A percentile compares a stretch with the other conserved stretches of the same genome.
Evolutionary conservation across 1,140 invertebrate genomes (phyloP).

Genomic region (Oppia nitens): DNA sequence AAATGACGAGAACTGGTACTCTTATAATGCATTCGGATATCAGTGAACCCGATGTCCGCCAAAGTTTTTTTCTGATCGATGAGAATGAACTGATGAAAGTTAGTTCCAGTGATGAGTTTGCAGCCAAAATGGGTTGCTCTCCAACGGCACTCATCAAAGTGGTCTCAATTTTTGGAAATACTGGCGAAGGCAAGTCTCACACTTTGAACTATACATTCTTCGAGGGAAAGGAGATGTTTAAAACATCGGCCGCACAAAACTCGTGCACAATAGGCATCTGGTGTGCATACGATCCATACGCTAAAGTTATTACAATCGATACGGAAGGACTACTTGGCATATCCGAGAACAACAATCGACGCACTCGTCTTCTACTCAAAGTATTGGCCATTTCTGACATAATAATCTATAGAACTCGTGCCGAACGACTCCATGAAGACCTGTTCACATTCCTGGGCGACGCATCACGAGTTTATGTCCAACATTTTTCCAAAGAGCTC

Average conservation of each 20-base stretch:
- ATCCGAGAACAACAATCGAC: constrained; percentile 46
- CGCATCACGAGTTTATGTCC: constrained; percentile 52
- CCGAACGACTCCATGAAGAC: constrained; percentile 56
- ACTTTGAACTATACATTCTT: constrained; percentile 67
- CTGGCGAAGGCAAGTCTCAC: constrained; percentile 66
- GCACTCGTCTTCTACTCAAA: constrained; percentile 54
- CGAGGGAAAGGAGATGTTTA: constrained; percentile 50
- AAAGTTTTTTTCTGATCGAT: constrained; percentile 25
- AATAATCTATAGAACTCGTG: constrained; percentile 57
- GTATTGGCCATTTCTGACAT: constrained; percentile 62
- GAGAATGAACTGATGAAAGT: constrained; percentile 30
- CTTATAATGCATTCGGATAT: not conserved
- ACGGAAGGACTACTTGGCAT: constrained; percentile 56
- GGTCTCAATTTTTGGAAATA: constrained; percentile 70
- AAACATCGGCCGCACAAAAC: constrained; percentile 47
- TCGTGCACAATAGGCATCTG: constrained; percentile 65
- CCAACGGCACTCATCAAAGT: constrained; percentile 45
- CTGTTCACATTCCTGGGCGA: constrained; percentile 60
- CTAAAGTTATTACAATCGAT: constrained; percentile 53
- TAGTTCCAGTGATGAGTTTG: constrained; percentile 27
- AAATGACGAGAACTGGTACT: not conserved
- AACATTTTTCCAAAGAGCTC: constrained; percentile 50
- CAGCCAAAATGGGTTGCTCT: constrained; percentile 23
- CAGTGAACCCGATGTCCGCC: not conserved
- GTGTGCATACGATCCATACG: constrained; percentile 48